phyloP scores from a whole-genome alignment of 2,113 vertebrate genomes.

The Channa argus region DNA sequence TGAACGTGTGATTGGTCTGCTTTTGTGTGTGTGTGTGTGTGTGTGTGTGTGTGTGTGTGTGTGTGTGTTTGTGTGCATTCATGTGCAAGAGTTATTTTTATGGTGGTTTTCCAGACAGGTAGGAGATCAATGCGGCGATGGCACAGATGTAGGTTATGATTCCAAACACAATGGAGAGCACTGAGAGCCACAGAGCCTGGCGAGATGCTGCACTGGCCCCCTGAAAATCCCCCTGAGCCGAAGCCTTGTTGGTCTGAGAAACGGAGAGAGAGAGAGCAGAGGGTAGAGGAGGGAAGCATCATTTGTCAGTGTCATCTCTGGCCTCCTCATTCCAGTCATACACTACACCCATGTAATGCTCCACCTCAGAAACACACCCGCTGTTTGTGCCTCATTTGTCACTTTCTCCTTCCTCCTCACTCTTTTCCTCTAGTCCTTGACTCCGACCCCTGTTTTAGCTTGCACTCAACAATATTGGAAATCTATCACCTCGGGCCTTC shows the following conservation, averaged over 20 bases:
- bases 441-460: constrained; percentile 54
- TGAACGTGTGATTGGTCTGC: constrained; percentile 12
- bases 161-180: constrained; percentile 89
- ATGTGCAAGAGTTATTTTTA: constrained; percentile 47
- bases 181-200: constrained; percentile 88
- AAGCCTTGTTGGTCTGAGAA: constrained; percentile 90
- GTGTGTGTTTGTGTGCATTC: background rate
- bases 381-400: constrained; percentile 41
- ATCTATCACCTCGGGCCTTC: constrained; percentile 66
- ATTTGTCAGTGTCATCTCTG: constrained; percentile 53
- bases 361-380: constrained; percentile 36
- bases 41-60: too few relatives aligned
- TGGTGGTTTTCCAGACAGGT: constrained; percentile 88
- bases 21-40: background rate
- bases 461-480: constrained; percentile 69
- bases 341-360: constrained; percentile 33
- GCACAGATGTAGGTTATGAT: constrained; percentile 89
- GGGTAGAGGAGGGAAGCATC: constrained; percentile 51
- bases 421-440: constrained; percentile 23
- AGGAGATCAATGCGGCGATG: constrained; percentile 87
- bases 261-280: constrained; percentile 22
- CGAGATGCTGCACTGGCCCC: constrained; percentile 87
- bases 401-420: constrained; percentile 21
- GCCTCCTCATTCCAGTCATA: constrained; percentile 52
- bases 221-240: constrained; percentile 88